Percentiles rank a stretch among this genome's conserved stretches.
phyloP scores from a whole-genome alignment of 2,888 invertebrate genomes.

The Pinctada fucata region DNA sequence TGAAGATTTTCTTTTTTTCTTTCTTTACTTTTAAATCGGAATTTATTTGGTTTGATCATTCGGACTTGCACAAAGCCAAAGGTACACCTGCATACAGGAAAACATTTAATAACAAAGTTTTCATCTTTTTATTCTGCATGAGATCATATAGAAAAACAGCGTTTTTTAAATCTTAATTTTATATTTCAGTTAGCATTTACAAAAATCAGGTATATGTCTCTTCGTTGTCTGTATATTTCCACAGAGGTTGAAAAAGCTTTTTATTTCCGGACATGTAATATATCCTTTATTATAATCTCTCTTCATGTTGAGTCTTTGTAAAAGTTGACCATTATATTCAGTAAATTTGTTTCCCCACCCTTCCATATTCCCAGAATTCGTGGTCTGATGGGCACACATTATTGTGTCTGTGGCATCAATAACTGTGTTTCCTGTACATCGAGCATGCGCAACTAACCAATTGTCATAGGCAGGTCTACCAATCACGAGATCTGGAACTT shows the following conservation, averaged over 20 bases:
- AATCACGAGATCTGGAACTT: constrained; percentile 35
- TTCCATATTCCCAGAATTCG: constrained; percentile 34
- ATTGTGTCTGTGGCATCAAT: constrained; percentile 36
- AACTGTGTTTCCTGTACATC: constrained; percentile 25
- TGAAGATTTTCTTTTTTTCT: too few species aligned
- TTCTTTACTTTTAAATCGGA: too few species aligned
- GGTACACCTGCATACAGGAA: too few species aligned
- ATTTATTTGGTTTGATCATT: too few species aligned
- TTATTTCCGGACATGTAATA: constrained; percentile 32
- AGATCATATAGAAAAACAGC: background rate
- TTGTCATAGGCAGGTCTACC: constrained; percentile 44
- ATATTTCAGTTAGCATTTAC: constrained; percentile 10
- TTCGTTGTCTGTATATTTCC: constrained; percentile 26
- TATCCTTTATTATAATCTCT: constrained; percentile 26
- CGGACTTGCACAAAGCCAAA: too few species aligned
- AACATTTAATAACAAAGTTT: too few species aligned
- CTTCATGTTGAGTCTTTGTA: constrained; percentile 16
- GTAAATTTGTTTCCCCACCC: constrained; percentile 28
- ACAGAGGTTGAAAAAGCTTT: constrained; percentile 33
- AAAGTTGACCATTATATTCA: constrained; percentile 32
- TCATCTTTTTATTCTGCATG: too few species aligned
- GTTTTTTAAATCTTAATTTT: background rate
- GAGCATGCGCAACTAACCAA: constrained; percentile 40
- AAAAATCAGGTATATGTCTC: constrained; percentile 21
- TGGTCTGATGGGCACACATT: constrained; percentile 40